A percentile compares a stretch with the other conserved stretches of the same genome.
phyloP scores from a whole-genome alignment of 2,113 vertebrate species.

The Candoia aspera region DNA sequence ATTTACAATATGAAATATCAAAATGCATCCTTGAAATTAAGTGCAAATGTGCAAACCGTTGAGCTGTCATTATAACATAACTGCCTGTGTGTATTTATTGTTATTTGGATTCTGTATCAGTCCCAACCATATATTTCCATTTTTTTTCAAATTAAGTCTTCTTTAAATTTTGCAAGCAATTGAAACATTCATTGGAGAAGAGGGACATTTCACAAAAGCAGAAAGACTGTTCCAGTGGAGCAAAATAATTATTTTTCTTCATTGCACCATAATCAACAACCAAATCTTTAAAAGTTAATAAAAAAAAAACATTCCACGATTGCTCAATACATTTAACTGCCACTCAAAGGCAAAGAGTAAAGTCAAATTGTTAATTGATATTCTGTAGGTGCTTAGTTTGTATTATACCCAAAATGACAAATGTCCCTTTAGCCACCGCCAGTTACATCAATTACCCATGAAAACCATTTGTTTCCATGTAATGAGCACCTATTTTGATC shows the following conservation, averaged over 20 bases:
- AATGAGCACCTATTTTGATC: constrained; percentile 39
- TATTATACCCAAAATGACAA: not conserved
- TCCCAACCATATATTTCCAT: constrained; percentile 21
- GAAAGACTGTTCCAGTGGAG: constrained; percentile 58
- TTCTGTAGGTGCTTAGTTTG: constrained; percentile 36
- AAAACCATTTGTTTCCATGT: constrained; percentile 21
- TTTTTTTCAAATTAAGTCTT: constrained; percentile 15
- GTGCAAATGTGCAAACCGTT: constrained; percentile 22
- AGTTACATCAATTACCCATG: constrained; percentile 37
- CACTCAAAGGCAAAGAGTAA: constrained; percentile 43
- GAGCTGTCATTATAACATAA: constrained; percentile 49
- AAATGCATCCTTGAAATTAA: constrained; percentile 12
- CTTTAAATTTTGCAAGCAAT: constrained; percentile 49
- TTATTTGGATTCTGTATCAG: constrained; percentile 7
- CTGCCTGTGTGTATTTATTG: constrained; percentile 39
- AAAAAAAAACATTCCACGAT: constrained; percentile 44
- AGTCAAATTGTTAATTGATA: constrained; percentile 25
- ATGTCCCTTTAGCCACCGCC: constrained; percentile 21
- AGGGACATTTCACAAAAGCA: constrained; percentile 37
- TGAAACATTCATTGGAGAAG: constrained; percentile 42
- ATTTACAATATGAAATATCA: not conserved
- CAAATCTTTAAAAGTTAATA: constrained; percentile 50
- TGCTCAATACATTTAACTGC: constrained; percentile 45
- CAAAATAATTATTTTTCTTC: constrained; percentile 70
- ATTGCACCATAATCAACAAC: constrained; percentile 57